A percentile compares a stretch with the other conserved stretches of the same genome.
phyloP scores from a whole-genome alignment of 37 sponge, comb jelly and placozoan species.

The Chondrosia reniformis region DNA sequence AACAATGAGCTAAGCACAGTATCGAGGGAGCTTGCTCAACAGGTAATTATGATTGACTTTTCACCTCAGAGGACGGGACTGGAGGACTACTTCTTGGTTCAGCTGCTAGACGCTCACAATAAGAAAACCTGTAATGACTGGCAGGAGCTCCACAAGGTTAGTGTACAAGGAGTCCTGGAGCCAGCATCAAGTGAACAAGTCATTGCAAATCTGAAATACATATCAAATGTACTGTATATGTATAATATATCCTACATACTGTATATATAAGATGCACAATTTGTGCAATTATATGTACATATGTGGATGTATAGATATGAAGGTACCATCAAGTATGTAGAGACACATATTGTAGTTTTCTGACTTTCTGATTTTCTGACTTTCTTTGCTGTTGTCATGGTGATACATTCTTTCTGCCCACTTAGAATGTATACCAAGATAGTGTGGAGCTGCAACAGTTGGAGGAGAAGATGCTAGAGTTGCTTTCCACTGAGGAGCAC shows the following conservation, averaged over 20 bases:
- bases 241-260: no score
- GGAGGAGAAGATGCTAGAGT: constrained; percentile 44
- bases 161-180: no score
- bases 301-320: no score
- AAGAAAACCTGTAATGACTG: constrained; percentile 50
- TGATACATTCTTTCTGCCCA: not conserved
- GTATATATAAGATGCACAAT: no score
- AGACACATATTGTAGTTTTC: no score
- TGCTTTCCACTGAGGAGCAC: constrained; percentile 31
- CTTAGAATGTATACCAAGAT: constrained; percentile 44
- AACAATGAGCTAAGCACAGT: not conserved
- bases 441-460: constrained; percentile 9
- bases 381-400: no score
- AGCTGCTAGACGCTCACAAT: constrained; percentile 50
- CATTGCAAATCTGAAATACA: no score
- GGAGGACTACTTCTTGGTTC: constrained; percentile 38
- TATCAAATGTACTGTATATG: no score
- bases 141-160: constrained; percentile 34
- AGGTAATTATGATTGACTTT: constrained; percentile 38
- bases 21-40: constrained; percentile 6
- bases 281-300: no score
- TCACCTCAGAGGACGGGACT: constrained; percentile 50
- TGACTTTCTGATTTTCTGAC: no score
- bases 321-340: no score
- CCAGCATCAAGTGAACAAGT: no score